Percentiles rank a stretch among this genome's conserved stretches.
Evolutionary conservation across 2,888 invertebrate species (phyloP).

Genomic region (Bhutanitis thaidina): DNA sequence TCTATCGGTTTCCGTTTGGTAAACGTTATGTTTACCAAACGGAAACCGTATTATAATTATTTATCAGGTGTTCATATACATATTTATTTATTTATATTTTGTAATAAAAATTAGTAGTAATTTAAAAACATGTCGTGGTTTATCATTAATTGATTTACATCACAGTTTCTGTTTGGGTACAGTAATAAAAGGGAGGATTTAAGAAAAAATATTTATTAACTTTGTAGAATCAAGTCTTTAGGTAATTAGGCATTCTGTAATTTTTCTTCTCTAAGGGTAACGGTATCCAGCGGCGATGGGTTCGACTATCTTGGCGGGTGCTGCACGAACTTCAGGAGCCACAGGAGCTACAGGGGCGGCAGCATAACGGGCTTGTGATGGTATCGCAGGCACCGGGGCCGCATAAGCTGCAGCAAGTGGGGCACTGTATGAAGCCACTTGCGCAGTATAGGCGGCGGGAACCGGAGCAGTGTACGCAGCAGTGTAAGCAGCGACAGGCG

Average conservation of each 20-base stretch:
- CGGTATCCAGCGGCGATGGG: conserved; percentile 58
- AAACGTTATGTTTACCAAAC: too few species aligned
- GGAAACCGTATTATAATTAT: too few species aligned
- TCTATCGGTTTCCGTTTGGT: too few species aligned
- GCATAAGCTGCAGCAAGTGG: conserved; percentile 25
- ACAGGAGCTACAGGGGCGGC: conserved; percentile 49
- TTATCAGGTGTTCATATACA: too few species aligned
- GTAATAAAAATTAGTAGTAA: too few species aligned
- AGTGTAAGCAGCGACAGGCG: not conserved
- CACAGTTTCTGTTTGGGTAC: too few species aligned
- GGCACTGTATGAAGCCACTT: conserved; percentile 28
- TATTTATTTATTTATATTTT: too few species aligned
- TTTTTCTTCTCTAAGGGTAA: conserved; percentile 52
- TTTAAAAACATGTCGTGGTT: too few species aligned
- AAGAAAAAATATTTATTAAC: conserved; percentile 40
- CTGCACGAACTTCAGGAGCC: conserved; percentile 78
- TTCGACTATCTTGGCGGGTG: conserved; percentile 83
- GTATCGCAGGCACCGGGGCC: conserved; percentile 37
- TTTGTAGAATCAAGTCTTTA: conserved; percentile 66
- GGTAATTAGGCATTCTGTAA: conserved; percentile 43
- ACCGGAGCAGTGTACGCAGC: conserved; percentile 14
- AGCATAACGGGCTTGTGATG: conserved; percentile 31
- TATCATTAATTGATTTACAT: too few species aligned
- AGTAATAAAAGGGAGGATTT: conserved; percentile 15
- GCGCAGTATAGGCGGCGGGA: conserved; percentile 29